These are phyloP conservation scores for Dendroctonus ponderosae DNA, from an alignment of 1,140 invertebrate species.

Conservation along the genomic window DNA sequence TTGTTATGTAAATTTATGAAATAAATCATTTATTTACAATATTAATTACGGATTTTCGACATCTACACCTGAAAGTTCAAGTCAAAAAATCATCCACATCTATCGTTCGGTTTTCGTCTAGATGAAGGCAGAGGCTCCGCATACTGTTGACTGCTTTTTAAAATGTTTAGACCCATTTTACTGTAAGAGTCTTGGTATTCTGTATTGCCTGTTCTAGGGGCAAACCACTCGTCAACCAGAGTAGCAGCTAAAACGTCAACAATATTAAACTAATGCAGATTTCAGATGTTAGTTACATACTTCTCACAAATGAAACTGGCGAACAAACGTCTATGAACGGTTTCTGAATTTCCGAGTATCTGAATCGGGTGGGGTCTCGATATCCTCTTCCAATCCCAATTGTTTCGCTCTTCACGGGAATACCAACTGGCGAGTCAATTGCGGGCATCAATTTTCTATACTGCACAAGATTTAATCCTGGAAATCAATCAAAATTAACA, in stretches of 20 bases:
- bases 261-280: too few relatives aligned
- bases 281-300: conserved; percentile 40
- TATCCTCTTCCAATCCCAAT: conserved; percentile 50
- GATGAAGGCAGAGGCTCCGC: conserved; percentile 59
- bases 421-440: conserved; percentile 50
- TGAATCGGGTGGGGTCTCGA: conserved; percentile 53
- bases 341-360: conserved; percentile 47
- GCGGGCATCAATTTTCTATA: conserved; percentile 52
- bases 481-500: conserved; percentile 19
- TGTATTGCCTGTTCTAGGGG: conserved; percentile 55
- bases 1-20: too few relatives aligned
- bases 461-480: conserved; percentile 46
- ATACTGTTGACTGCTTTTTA: conserved; percentile 60
- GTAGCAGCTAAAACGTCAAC: conserved; percentile 33
- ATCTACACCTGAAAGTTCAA: too few relatives aligned
- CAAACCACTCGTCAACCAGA: conserved; percentile 51
- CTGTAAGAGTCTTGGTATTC: conserved; percentile 62
- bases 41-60: too few relatives aligned
- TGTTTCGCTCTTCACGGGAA: conserved; percentile 48
- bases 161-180: conserved; percentile 57
- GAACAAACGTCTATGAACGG: conserved; percentile 50
- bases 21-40: too few relatives aligned
- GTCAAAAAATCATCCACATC: conserved; percentile 24
- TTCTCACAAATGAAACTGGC: conserved; percentile 46
- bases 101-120: conserved; percentile 48